These are phyloP conservation scores for Dasysyrphus albostriatus DNA, from an alignment of 2,888 invertebrate species.

Conservation along the genomic window DNA sequence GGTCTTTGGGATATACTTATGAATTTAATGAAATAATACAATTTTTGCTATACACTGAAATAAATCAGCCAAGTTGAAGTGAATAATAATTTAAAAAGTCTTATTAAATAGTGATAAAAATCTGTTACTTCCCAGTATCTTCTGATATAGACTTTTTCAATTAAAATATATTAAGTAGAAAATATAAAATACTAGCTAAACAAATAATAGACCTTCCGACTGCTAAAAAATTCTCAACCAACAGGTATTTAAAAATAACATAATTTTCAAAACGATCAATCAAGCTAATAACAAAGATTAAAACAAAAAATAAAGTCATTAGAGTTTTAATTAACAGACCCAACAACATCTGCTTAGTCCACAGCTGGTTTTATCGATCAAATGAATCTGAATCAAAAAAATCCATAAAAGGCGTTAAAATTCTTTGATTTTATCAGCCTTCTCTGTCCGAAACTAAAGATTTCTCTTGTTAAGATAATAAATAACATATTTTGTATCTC, in stretches of 20 bases:
- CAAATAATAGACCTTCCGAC: not conserved
- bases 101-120: too few relatives aligned
- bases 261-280: not conserved
- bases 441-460: conserved; percentile 4
- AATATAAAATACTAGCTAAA: not conserved
- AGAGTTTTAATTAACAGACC: conserved; percentile 1
- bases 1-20: too few relatives aligned
- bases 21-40: too few relatives aligned
- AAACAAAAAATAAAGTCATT: not conserved
- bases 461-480: conserved; percentile 21
- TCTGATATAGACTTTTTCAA: too few relatives aligned
- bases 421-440: conserved; percentile 40
- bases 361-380: not conserved
- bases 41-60: too few relatives aligned
- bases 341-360: not conserved
- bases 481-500: conserved; percentile 8
- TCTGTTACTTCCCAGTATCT: too few relatives aligned
- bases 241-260: not conserved
- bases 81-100: too few relatives aligned
- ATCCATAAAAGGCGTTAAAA: conserved; percentile 44
- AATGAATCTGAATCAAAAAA: not conserved
- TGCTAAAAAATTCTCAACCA: not conserved
- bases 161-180: too few relatives aligned
- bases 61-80: too few relatives aligned
- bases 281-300: conserved; percentile 4